Evolutionary conservation across 2,113 vertebrate species (phyloP).

Genomic region (Cranoglanis bouderius): DNA sequence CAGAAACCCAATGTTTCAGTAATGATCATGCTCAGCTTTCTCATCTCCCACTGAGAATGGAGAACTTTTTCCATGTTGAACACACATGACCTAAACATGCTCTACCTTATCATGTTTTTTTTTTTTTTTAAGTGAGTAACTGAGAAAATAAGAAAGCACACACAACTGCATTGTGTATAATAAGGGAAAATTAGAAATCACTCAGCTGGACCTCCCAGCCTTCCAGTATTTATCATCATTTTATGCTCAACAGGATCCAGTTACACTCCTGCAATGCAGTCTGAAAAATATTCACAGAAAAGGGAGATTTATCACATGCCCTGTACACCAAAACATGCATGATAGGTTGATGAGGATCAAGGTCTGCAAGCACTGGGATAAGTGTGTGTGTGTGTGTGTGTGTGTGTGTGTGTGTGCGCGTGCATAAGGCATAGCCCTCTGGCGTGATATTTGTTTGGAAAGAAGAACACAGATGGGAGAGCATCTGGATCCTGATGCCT

Average conservation of each 20-base stretch:
- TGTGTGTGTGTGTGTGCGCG: constrained; percentile 5
- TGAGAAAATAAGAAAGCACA: no score
- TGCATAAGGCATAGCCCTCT: constrained; percentile 57
- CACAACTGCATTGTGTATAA: no score
- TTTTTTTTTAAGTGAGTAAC: neutral
- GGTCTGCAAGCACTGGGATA: neutral
- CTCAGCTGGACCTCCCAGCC: constrained; percentile 23
- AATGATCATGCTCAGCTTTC: constrained; percentile 17
- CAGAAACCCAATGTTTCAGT: constrained; percentile 50
- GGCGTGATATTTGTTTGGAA: constrained; percentile 67
- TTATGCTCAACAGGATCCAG: constrained; percentile 21
- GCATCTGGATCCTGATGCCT: constrained; percentile 72
- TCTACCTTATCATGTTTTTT: neutral
- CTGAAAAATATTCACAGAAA: constrained; percentile 24
- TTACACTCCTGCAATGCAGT: constrained; percentile 21
- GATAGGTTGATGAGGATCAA: neutral
- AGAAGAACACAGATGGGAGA: constrained; percentile 54
- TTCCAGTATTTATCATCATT: constrained; percentile 46
- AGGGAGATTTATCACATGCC: constrained; percentile 7
- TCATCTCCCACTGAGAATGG: constrained; percentile 49
- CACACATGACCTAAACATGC: neutral
- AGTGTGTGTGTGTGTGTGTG: no score
- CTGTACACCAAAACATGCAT: neutral
- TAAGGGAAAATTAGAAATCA: constrained; percentile 25
- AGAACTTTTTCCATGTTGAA: constrained; percentile 33